Conservation (phyloP, 2,797 vertebrate genomes). For the Rhynchotus rufescens region DNA sequence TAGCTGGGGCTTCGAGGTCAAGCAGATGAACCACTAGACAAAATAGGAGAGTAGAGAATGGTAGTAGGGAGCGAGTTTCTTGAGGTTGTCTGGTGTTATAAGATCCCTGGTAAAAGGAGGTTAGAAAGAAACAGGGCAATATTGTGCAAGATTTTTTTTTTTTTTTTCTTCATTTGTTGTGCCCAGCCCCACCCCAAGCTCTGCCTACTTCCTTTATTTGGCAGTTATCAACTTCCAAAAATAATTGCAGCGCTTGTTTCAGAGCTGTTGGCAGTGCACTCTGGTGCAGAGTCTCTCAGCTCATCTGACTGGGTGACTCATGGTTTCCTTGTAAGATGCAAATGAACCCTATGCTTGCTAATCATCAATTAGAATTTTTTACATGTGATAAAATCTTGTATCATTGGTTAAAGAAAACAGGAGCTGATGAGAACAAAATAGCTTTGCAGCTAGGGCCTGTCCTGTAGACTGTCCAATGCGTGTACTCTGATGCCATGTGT, state of each 20-base stretch:
- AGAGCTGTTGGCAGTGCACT: background rate
- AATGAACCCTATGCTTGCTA: background rate
- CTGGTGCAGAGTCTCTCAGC: background rate
- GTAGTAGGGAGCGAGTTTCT: rapidly evolving
- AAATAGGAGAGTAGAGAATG: rapidly evolving
- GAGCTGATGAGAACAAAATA: background rate
- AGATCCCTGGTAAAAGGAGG: background rate
- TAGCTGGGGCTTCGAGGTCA: too few relatives aligned
- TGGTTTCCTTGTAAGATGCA: background rate
- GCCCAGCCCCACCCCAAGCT: background rate
- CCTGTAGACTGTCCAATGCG: background rate
- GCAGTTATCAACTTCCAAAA: background rate
- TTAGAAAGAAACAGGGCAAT: background rate
- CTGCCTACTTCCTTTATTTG: background rate
- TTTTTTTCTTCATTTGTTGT: background rate
- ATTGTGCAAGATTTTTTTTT: background rate
- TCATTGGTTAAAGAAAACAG: background rate
- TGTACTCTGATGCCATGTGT: background rate
- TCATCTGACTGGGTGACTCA: conserved; percentile 2
- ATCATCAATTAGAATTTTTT: background rate
- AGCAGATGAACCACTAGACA: background rate
- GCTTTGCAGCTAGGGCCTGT: background rate
- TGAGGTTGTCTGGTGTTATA: background rate
- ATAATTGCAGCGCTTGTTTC: background rate
- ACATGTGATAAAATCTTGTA: background rate